Conservation (phyloP, 1,140 invertebrate species). For the Brachionus plicatilis region DNA sequence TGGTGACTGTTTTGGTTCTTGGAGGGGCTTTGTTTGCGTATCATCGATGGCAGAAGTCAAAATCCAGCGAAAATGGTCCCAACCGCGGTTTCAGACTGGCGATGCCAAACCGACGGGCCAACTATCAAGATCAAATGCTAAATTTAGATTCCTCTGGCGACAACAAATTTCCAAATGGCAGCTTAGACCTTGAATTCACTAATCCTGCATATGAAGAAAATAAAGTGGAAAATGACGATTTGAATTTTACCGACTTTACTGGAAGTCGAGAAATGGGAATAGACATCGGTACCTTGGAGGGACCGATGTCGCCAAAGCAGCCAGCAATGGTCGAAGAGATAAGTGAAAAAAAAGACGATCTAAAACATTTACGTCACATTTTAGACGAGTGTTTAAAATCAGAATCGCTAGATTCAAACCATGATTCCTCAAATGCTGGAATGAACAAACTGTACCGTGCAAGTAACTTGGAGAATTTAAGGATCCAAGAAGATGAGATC, state of each 20-base stretch:
- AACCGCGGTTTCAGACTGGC: background rate
- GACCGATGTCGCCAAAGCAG: background rate
- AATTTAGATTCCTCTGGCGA: background rate
- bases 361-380: background rate
- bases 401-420: background rate
- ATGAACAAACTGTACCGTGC: background rate
- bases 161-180: background rate
- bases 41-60: conserved; percentile 13
- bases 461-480: conserved; percentile 7
- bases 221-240: background rate
- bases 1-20: background rate
- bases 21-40: background rate
- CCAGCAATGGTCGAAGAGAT: background rate
- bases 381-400: background rate
- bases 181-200: background rate
- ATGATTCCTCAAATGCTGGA: background rate
- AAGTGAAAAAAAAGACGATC: background rate
- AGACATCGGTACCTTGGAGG: background rate
- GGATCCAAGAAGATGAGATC: background rate
- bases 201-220: conserved; percentile 31
- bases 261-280: conserved; percentile 33
- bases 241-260: conserved; percentile 29
- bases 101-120: background rate
- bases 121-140: conserved; percentile 3
- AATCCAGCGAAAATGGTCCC: background rate